Base-by-base conservation (phyloP, 2,113 vertebrate genomes). In the Tichodroma muraria region DNA sequence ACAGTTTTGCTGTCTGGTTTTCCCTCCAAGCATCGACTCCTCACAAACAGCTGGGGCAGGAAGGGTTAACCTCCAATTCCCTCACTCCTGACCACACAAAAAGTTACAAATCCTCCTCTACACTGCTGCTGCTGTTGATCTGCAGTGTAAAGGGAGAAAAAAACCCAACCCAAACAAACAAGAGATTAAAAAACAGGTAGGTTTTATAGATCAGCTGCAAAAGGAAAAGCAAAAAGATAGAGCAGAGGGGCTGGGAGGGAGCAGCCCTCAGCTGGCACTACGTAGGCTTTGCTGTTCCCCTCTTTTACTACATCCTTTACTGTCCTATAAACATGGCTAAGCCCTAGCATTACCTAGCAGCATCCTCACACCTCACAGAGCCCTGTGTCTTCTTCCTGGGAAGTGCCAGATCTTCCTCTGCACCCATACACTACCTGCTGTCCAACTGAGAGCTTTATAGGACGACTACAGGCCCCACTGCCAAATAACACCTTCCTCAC, bases 131-230 rank as follows among this genome's bases (percentile, higher is more conserved):
- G 91, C 80, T 57, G 85, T 92, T 91, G 38, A 79, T 95, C 73
- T 13, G 2, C 54, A 69, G 69, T 49, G 71, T 52, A 76, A 89
- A 91, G 37, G 44, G 69, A 83, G 60, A 57, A 95, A 64, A 95
- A 92, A 53, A 18, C 6, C 31, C 31, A 24, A 16, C 37, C 79
- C 50, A 73, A 77, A 88, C 68, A 90, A 75, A 38, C 23, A 85
- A 86, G 69, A 88, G 50, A 86, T 22, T 77, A 89, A 92, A 94
- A 93, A 64, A 19, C 72, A 77, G 66, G 59, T 65, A 65, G 56
- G 37, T 88, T 91, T 93, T 92, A 95, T 44, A 94, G 90, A 81
- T 82, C 70, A 91, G 27, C 65, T 84, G 57, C 70, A 69, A 91
- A 84, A 94, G 65, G 72, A 59, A 86, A 93, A 87, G 44, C 59